Evolutionary conservation across 64 coral and sea anemone species (phyloP), one percentile per base, ranked within the genome.

Genomic region (Dendrophyllia cribrosa): DNA sequence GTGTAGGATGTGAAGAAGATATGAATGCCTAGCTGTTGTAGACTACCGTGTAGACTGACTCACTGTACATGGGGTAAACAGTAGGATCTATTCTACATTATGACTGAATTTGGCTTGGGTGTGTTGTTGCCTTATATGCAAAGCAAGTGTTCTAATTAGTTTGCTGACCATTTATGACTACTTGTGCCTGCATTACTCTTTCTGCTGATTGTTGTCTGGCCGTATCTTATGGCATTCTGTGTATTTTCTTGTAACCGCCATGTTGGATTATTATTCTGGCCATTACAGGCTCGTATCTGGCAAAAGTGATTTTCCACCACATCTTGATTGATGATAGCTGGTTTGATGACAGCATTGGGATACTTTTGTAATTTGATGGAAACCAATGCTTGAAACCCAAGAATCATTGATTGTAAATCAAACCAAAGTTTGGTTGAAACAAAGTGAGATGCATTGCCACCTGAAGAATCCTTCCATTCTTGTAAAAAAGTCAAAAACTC

Each of bases 221-320:
- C 68, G 55, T 50, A 19, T 23, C 72, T 77, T 5, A 91, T 84
- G 4, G 89, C 50, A 16, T 84, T 84, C 51, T 91, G 78, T 15
- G 47, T 5, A 12, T 78, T 43, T 17, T 91, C 65, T 45, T 91
- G 89, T 9, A 45, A 12, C 3, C 11, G 7, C 9, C 24, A 90
- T 1, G 75, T 90, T 45, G 77, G 88, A 22, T 90, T 80, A 12
- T 79, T 70, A 20, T 90, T 90, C 59, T 90, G 88, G 0, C 88
- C 88, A 79, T 90, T 90, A 34, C 77, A 90, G 43, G 88, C 17
- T 4, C 76, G 75, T 3, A 90, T 43, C 21, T 82, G 75, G 25
- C 88, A 64, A 20, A 81, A 90, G 14, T 82, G 88, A 50, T 82
- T 90, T n/a, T 91, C 88, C 20, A 89, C 87, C 0, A 51, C 20